Evolutionary conservation across 1,140 invertebrate species (phyloP), one percentile per base, ranked within the genome.

Genomic region (Drosophila busckii): DNA sequence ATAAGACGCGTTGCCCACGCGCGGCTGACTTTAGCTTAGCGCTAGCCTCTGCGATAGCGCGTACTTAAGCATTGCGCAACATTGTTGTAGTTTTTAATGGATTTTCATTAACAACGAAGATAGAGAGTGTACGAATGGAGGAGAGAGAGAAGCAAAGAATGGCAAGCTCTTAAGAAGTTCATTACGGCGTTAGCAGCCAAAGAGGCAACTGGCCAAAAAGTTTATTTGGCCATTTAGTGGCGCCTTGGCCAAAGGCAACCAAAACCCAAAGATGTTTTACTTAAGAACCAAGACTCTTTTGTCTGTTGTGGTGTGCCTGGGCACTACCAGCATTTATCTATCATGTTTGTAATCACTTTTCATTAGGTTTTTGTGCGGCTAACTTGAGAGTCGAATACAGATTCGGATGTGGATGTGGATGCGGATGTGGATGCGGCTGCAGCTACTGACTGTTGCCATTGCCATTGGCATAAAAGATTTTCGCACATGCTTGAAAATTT

Each of bases 261-360:
- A n/a, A 28, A 15, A 76, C 29, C 61, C 63, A 22, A 71, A 82
- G 73, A 80, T 75, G 73, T 65, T 80, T 69, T 75, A 75, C 75
- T 68, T 70, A 60, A 78, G 68, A 53, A 46, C 44, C 44, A 20
- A 59, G n/a, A 53, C 25, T 31, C 26, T 40, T 29, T 28, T 42
- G 15, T 38, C 22, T 19, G 16, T 29, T 3, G 10, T 12, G n/a
- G 22, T 32, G 25, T 40, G 54, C 22, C 13, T 37, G 25, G 58
- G 34, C 10, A 52, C 41, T 62, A 38, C 50, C 23, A 65, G 55
- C 75, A 70, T 82, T 82, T 82, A 75, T 82, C 75, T 82, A 76
- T 83, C 76, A 76, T 82, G 75, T 82, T 75, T 83, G 70, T 82
- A 82, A 82, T 83, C 75, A 82, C 75, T 82, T 82, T 82, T 82